Evolutionary conservation across 2,113 vertebrate genomes (phyloP).

Genomic region (Upupa epops): DNA sequence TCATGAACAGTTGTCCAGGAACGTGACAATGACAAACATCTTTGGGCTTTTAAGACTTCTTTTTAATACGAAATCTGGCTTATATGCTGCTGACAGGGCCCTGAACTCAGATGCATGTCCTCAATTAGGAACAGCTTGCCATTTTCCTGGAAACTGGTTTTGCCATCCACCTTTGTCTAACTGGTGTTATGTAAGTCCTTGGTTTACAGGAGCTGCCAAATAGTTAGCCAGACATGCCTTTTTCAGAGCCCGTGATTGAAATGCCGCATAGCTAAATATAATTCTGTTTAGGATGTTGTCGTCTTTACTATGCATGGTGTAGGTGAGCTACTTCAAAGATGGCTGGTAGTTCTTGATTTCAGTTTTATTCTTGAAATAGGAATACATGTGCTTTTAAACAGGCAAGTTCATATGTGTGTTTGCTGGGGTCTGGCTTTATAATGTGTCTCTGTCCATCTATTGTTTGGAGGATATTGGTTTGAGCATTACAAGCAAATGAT

Average conservation of each 20-base stretch:
- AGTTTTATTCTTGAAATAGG: not conserved
- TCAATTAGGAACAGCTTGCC: not conserved
- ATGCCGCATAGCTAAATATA: not conserved
- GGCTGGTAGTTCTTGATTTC: not conserved
- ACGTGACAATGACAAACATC: not conserved
- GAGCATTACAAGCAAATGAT: fast-evolving
- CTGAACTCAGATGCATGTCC: not conserved
- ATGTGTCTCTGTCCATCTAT: not conserved
- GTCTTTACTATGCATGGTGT: not conserved
- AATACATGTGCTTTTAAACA: not conserved
- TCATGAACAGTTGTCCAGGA: not conserved
- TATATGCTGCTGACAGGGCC: not conserved
- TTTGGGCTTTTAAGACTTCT: not conserved
- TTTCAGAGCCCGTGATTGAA: not conserved
- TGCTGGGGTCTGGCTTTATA: not conserved
- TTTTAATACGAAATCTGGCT: not conserved
- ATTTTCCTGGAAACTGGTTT: not conserved
- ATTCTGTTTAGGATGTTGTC: not conserved
- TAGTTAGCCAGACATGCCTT: not conserved
- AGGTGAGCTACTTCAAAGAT: not conserved
- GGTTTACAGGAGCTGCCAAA: fast-evolving
- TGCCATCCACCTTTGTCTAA: not conserved
- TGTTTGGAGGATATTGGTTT: not conserved
- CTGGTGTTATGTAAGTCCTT: not conserved
- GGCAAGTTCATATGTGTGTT: not conserved